Evolutionary conservation across 2,888 invertebrate species (phyloP).

Genomic region (Calameuta idolon): DNA sequence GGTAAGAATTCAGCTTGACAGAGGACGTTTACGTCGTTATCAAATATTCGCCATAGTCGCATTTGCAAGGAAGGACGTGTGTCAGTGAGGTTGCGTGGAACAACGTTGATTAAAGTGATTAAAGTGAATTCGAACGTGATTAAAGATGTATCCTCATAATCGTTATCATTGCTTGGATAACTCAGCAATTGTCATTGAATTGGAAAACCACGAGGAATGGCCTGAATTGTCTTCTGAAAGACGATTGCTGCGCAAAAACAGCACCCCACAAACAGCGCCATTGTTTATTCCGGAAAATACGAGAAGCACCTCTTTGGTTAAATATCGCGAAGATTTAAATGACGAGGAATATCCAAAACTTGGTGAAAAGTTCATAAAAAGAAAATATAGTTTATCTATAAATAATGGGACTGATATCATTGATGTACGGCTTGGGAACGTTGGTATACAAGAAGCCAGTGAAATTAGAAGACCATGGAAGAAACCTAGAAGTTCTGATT

Average conservation of each 20-base stretch:
- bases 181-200: background rate
- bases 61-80: background rate
- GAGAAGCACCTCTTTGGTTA: background rate
- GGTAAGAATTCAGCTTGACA: background rate
- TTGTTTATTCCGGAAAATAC: background rate
- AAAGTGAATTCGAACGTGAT: background rate
- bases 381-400: conserved; percentile 11
- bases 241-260: background rate
- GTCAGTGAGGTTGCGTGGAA: background rate
- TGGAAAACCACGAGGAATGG: conserved; percentile 14
- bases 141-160: background rate
- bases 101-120: background rate
- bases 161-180: background rate
- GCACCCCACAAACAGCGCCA: background rate
- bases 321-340: conserved; percentile 9
- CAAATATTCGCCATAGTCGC: background rate
- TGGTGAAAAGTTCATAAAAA: conserved; percentile 23
- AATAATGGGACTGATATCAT: background rate
- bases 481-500: conserved; percentile 25
- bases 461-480: conserved; percentile 9
- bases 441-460: background rate
- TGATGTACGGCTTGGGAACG: background rate
- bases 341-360: conserved; percentile 32
- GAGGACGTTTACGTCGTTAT: background rate
- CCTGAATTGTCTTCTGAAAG: conserved; percentile 14